Evolutionary conservation across 2,797 vertebrate genomes (phyloP).

Genomic region (Kryptopterus vitreolus): DNA sequence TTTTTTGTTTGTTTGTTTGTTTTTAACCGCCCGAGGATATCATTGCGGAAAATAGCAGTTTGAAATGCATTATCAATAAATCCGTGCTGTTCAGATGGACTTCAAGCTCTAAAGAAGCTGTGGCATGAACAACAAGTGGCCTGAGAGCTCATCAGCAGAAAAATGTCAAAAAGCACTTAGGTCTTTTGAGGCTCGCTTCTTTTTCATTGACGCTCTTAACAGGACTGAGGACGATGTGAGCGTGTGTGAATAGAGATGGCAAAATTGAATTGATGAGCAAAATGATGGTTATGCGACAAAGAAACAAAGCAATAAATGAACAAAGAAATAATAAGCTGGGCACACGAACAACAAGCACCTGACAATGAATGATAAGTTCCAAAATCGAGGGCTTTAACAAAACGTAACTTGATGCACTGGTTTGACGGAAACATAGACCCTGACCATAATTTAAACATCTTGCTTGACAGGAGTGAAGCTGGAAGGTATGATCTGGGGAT

Average conservation of each 20-base stretch:
- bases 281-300: too few relatives aligned
- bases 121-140: not conserved
- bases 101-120: not conserved
- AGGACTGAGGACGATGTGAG: not conserved
- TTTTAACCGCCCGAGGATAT: not conserved
- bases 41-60: not conserved
- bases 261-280: too few relatives aligned
- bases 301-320: too few relatives aligned
- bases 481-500: not conserved
- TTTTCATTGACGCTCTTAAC: not conserved
- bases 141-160: conserved; percentile 8
- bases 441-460: not conserved
- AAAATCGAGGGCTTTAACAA: too few relatives aligned
- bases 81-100: not conserved
- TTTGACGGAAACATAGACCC: too few relatives aligned
- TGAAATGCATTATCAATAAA: not conserved
- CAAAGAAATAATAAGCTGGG: too few relatives aligned
- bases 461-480: not conserved
- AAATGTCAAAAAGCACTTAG: conserved; percentile 15
- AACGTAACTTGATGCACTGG: too few relatives aligned
- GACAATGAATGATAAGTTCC: too few relatives aligned
- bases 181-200: conserved; percentile 20
- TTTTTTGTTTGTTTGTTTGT: not conserved
- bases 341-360: too few relatives aligned
- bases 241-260: not conserved